Evolutionary conservation across 2,888 invertebrate genomes (phyloP).

Genomic region (Cacoxenus indagator): DNA sequence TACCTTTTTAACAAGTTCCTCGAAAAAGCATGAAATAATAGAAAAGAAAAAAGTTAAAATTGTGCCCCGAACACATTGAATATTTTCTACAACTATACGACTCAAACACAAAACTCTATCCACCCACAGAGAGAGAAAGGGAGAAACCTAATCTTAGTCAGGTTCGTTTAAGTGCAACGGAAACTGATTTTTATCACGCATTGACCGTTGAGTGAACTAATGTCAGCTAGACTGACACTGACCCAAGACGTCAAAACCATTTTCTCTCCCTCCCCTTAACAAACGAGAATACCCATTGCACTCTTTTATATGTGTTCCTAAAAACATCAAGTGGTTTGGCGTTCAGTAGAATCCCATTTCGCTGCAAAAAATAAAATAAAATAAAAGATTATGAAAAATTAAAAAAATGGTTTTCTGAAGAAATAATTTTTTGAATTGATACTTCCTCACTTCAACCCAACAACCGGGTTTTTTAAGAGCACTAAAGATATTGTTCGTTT

Average conservation of each 20-base stretch:
- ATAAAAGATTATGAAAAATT: too few relatives aligned
- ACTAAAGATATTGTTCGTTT: too few relatives aligned
- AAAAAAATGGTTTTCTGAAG: too few relatives aligned
- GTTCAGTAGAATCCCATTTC: too few relatives aligned
- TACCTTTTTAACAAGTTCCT: conserved; percentile 46
- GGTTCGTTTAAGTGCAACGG: neutral
- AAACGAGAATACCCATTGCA: too few relatives aligned
- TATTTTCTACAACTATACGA: conserved; percentile 52
- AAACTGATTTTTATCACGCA: conserved; percentile 51
- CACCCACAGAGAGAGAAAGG: neutral
- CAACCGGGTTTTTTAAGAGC: too few relatives aligned
- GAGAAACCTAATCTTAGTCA: neutral
- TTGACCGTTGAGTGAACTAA: conserved; percentile 50
- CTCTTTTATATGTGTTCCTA: too few relatives aligned
- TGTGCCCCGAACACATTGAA: conserved; percentile 53
- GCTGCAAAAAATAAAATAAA: too few relatives aligned
- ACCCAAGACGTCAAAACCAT: neutral
- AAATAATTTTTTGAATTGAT: too few relatives aligned
- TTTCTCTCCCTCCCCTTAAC: too few relatives aligned
- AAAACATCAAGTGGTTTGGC: too few relatives aligned
- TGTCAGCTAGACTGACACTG: conserved; percentile 15
- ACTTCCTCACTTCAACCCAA: too few relatives aligned
- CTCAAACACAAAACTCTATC: neutral
- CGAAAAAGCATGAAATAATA: conserved; percentile 4
- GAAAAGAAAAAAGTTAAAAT: conserved; percentile 13